Base-by-base conservation (phyloP, 2,888 invertebrate species). In the Odontocolon sp. region DNA sequence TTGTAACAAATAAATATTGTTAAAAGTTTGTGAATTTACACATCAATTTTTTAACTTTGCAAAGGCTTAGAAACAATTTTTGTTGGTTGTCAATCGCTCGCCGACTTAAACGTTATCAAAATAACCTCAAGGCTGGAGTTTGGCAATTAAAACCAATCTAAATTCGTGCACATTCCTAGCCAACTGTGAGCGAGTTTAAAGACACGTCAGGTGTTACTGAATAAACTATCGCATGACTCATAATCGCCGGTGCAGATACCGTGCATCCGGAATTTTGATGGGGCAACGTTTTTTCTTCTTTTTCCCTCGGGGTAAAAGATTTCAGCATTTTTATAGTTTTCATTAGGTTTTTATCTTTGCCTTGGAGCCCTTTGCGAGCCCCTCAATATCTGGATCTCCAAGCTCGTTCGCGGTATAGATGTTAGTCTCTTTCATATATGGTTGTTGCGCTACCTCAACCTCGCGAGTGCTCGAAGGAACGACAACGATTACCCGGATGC, bases 381-480 rank as follows among this genome's bases (percentile, higher is more conserved):
- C 18, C 23, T 61, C 31, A n/a, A 3, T 9, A 0, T 11, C 14
- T 4, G 11, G 31, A 28, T 52, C 16, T 16, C 14, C 18, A 42
- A 67, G 31, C 6, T n/a, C 9, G 2, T 74, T 54, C 1, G 36
- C 40, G 5, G 38, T 11, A 42, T 77, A 68, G 14, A 64, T 52
- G 18, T 18, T 40, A 28, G 3, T 59, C 1, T 64, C 61, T 8
- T 14, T 59, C 3, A 47, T 2, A 6, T 21, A 9, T 11, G 4
- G 33, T 42, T 21, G 23, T 1, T 70, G 14, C 3, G 11, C 36
- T 1, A 33, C 64, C 8, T 69, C 54, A 1, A 9, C 16, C 8
- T 52, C 3, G 63, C 18, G 5, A 76, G 40, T n/a, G 45, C 61
- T 6, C 45, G 57, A 1, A 76, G 5, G 16, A 76, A 61, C 6